Percentiles rank a stretch among this genome's conserved stretches.
Conservation (phyloP, 2,888 invertebrate genomes). For the Criorhina ranunculi region DNA sequence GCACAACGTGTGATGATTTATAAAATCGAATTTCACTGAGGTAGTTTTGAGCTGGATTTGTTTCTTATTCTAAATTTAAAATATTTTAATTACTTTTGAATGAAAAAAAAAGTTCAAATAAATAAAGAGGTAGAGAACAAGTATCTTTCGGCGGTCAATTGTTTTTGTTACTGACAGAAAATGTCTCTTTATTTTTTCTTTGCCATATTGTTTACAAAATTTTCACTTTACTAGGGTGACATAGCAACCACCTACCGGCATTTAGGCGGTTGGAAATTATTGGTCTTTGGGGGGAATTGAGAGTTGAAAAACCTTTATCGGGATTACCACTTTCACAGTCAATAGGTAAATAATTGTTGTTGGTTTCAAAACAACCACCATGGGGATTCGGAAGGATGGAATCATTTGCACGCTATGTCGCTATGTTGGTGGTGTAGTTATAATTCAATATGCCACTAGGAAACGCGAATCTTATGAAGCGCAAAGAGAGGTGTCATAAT, state of each 20-base stretch:
- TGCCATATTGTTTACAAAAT: constrained; percentile 62
- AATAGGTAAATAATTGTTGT: constrained; percentile 46
- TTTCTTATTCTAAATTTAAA: constrained; percentile 11
- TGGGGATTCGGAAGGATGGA: constrained; percentile 24
- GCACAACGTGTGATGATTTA: constrained; percentile 30
- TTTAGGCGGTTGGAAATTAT: not conserved
- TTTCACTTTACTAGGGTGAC: constrained; percentile 49
- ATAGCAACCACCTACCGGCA: constrained; percentile 71
- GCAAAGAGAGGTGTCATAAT: not conserved
- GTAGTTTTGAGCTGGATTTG: constrained; percentile 42
- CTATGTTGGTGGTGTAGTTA: not conserved
- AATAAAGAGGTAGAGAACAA: not conserved
- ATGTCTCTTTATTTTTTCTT: constrained; percentile 9
- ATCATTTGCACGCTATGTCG: constrained; percentile 33
- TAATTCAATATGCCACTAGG: not conserved
- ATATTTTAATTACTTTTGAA: constrained; percentile 30
- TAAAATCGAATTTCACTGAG: constrained; percentile 50
- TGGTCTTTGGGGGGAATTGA: constrained; percentile 44
- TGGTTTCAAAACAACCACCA: constrained; percentile 57
- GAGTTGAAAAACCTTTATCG: constrained; percentile 62
- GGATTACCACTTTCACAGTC: constrained; percentile 35
- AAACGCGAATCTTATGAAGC: not conserved
- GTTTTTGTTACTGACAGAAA: constrained; percentile 51
- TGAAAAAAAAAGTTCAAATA: constrained; percentile 24
- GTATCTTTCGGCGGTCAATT: constrained; percentile 56